phyloP scores from a whole-genome alignment of 2,888 invertebrate genomes.

The Drosophila atripex region DNA sequence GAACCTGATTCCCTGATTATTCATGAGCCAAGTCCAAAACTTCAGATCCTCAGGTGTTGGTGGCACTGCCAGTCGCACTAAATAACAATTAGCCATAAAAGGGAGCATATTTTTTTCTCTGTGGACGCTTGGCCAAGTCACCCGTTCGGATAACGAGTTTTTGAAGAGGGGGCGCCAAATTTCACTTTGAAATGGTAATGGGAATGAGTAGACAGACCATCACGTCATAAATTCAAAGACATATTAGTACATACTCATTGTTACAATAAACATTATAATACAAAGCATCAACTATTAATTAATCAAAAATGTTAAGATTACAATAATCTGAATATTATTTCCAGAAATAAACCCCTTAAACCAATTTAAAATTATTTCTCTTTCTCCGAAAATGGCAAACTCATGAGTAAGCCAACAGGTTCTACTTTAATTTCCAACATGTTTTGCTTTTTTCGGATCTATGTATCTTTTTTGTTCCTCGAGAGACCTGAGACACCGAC shows the following conservation, averaged over 20 bases:
- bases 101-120: slow-evolving; percentile 25
- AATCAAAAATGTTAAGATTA: neutral
- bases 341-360: slow-evolving; percentile 26
- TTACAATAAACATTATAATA: neutral
- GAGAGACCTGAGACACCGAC: slow-evolving; percentile 9
- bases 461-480: slow-evolving; percentile 30
- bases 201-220: neutral
- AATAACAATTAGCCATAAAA: slow-evolving; percentile 69
- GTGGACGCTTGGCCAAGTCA: slow-evolving; percentile 13
- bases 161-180: slow-evolving; percentile 50
- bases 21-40: slow-evolving; percentile 45
- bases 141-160: slow-evolving; percentile 62
- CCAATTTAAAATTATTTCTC: slow-evolving; percentile 11
- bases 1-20: slow-evolving; percentile 44
- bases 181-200: slow-evolving; percentile 16
- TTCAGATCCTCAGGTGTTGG: slow-evolving; percentile 66
- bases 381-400: slow-evolving; percentile 22
- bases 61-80: slow-evolving; percentile 57
- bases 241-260: neutral
- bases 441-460: slow-evolving; percentile 5
- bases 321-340: neutral
- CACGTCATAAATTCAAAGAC: neutral
- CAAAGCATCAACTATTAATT: too few relatives aligned
- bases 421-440: slow-evolving; percentile 43
- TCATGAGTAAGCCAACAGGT: slow-evolving; percentile 69